Evolutionary conservation across 2,113 vertebrate species (phyloP), one percentile per base, ranked within the genome.

Genomic region (Melanostigma gelatinosum): DNA sequence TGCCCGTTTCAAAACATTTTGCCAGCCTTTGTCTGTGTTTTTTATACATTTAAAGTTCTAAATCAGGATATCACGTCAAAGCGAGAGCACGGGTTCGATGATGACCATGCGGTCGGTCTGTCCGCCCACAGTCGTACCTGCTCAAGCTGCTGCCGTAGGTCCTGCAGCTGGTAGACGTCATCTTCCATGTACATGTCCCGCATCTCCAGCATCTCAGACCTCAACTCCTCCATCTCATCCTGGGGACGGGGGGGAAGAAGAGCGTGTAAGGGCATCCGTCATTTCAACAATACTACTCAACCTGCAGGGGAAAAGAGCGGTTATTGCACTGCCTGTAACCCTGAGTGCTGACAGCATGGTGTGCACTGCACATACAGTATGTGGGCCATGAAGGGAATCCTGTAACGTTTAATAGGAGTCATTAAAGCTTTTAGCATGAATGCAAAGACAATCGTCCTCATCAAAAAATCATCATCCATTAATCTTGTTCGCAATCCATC

Each of bases 151-250:
- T 98, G 97, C 32, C 98, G 93, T 65, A 99, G 96, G 82, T 99
- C 98, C 93, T 99, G 98, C 65, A 99, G 91, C 94, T 99, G 98
- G 91, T 99, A 99, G 48, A 99, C 97, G 0, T 99, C 98, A 66
- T 99, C 98, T 90, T 99, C 98, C 96, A 99, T 96, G 92, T 99
- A 99, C 89, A 99, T 97, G 3, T 99, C 98, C 60, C 98, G 93
- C 98, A 99, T 99, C 95, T 99, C 98, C 94, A 99, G 95, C 98
- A 99, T 99, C 93, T 99, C 98, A 0, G 97, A 97, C 0, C 98
- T 95, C 79, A 98, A 92, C 94, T 99, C 98, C 93, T 99, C 98
- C 4, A 99, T 97, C 93, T 99, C 98, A 64, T 99, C 98, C 98
- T 99, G 91, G 40, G 54, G 27, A 75, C 32, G 71, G 55, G 3